Conservation (phyloP, 2,113 vertebrate species). For the Tretioscincus oriximinensis region DNA sequence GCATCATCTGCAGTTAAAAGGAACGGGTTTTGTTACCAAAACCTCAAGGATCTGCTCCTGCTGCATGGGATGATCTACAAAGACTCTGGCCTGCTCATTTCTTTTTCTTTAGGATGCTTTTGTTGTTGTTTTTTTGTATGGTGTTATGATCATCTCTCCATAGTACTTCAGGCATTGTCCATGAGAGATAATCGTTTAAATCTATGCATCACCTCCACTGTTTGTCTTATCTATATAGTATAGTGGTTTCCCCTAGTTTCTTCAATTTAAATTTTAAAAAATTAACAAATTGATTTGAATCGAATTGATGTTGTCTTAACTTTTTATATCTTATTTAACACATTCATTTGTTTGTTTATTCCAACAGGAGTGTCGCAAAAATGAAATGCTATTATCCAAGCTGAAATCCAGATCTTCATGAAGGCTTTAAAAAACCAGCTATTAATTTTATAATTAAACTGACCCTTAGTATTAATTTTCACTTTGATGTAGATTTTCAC, state of each 20-base stretch:
- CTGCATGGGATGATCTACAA: too few relatives aligned
- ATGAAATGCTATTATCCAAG: constrained; percentile 90
- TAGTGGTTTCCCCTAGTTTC: neutral
- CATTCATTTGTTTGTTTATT: constrained; percentile 9
- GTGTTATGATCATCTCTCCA: too few relatives aligned
- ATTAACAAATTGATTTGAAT: neutral
- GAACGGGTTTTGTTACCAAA: too few relatives aligned
- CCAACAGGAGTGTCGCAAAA: constrained; percentile 90
- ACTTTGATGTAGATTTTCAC: constrained; percentile 39
- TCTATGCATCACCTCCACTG: neutral
- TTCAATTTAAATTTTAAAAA: too few relatives aligned
- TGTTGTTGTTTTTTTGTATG: too few relatives aligned
- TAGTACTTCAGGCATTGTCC: too few relatives aligned
- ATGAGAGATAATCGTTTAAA: too few relatives aligned
- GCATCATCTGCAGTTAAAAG: too few relatives aligned
- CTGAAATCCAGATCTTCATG: constrained; percentile 80
- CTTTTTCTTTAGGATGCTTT: too few relatives aligned
- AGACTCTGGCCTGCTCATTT: too few relatives aligned
- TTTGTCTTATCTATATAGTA: neutral
- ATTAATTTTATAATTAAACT: constrained; percentile 14
- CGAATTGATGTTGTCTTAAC: neutral
- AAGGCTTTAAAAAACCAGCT: constrained; percentile 34
- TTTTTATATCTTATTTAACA: neutral
- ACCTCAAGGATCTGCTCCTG: too few relatives aligned
- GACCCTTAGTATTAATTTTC: constrained; percentile 32